A percentile compares a stretch with the other conserved stretches of the same genome.
These are phyloP conservation scores for Ctenochaetus hawaiiensis DNA, from an alignment of 2,797 vertebrate genomes.

Conservation along the genomic window DNA sequence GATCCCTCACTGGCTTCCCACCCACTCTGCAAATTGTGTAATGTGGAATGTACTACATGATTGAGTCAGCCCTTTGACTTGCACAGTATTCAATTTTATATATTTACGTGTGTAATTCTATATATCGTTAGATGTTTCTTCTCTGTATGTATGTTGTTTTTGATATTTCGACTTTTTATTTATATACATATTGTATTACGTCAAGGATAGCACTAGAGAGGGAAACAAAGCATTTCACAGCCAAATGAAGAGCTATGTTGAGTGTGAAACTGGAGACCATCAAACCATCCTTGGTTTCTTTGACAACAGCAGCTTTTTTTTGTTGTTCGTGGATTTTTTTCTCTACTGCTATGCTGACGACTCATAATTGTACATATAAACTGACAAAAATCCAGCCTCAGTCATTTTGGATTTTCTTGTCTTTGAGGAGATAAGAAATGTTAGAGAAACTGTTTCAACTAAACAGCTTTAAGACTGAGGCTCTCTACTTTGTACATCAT, in stretches of 20 bases:
- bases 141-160: background rate
- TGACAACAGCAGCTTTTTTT: background rate
- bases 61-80: background rate
- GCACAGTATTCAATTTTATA: background rate
- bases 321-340: background rate
- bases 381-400: background rate
- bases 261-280: background rate
- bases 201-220: background rate
- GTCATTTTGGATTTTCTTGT: background rate
- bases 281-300: background rate
- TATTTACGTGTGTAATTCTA: no score
- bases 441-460: background rate
- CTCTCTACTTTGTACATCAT: background rate
- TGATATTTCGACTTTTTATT: background rate
- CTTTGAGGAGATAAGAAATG: background rate
- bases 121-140: background rate
- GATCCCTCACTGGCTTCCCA: background rate
- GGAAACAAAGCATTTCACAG: background rate
- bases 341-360: constrained; percentile 15
- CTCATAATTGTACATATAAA: background rate
- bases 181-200: background rate
- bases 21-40: background rate
- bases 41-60: background rate
- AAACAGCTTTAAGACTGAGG: background rate
- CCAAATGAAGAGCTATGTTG: background rate